Evolutionary conservation across 2,797 vertebrate species (phyloP).

Genomic region (Ptychobarbus kaznakovi): DNA sequence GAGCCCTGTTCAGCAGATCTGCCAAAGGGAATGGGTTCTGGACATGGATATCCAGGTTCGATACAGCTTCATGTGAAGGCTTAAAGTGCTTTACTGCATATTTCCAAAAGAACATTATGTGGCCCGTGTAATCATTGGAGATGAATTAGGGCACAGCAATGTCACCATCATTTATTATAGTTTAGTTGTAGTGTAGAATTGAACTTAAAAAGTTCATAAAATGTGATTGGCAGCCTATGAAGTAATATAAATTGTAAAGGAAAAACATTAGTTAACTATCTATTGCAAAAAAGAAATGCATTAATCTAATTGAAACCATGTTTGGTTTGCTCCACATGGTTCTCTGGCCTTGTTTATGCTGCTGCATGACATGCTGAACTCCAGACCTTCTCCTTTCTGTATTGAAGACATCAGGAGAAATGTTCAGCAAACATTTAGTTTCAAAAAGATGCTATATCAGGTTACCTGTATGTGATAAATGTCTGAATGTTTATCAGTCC

Average conservation of each 20-base stretch:
- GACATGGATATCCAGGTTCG: background rate
- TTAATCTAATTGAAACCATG: slow-evolving; percentile 24
- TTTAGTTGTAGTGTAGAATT: background rate
- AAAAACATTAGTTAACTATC: background rate
- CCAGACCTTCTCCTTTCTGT: background rate
- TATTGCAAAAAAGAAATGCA: background rate
- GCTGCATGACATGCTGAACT: slow-evolving; percentile 36
- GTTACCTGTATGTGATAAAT: background rate
- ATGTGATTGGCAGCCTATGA: background rate
- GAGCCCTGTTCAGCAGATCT: slow-evolving; percentile 42
- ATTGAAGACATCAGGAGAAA: background rate
- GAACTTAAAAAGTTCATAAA: background rate
- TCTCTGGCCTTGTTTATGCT: slow-evolving; percentile 43
- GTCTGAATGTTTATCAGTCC: background rate
- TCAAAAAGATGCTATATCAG: background rate
- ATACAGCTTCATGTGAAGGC: slow-evolving; percentile 4
- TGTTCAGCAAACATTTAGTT: background rate
- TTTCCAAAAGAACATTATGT: slow-evolving; percentile 1
- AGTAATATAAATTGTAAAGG: background rate
- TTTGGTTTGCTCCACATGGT: slow-evolving; percentile 5
- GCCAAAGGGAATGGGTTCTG: slow-evolving; percentile 19
- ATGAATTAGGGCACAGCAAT: background rate
- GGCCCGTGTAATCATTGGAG: background rate
- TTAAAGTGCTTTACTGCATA: slow-evolving; percentile 1
- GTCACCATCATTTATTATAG: background rate